Base-by-base conservation (phyloP, 2,797 vertebrate genomes). In the Myripristis murdjan region DNA sequence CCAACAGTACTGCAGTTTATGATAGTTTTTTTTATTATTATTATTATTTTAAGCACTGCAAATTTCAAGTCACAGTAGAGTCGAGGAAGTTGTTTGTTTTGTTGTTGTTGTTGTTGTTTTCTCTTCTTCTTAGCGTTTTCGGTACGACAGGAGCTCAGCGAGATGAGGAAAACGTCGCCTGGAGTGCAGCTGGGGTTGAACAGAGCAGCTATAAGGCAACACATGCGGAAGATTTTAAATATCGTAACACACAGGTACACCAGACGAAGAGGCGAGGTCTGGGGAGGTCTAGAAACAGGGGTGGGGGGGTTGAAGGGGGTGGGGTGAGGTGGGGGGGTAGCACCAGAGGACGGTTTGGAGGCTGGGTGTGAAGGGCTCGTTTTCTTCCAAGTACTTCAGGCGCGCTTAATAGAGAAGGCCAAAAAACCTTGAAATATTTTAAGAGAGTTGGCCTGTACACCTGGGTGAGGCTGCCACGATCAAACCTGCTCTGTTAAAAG, bases 191-290 rank as follows among this genome's bases (percentile, higher is more conserved):
- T 43, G 64, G 72, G 61, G 47, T 61, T 33, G 56, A 84, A 71
- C 33, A 8, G 66, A 86, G 84, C 67, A 84, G 89, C 80, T 86
- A 61, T 81, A 91, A 92, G 87, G 92, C 87, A 88, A 92, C 77
- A 79, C 89, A 93, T 87, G 87, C 79, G 41, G 63, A 80, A 57
- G 49, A 72, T 63, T 78, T 43, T 7, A 70, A 79, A 79, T 80
- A 74, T 43, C 62, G 59, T 54, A 77, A 72, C 64, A 69, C 68
- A 89, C 54, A 81, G 49, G 77, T 49, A 58, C 48, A 77, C 47
- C 49, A 59, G 54, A 82, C 23, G n/a, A 22, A 57, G 43, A 52
- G 66, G 65, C 52, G 51, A 31, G 58, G 70, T 67, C 54, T 52
- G 74, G 53, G 48, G 71, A 63, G 65, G 70, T 63, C 70, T 52